These are phyloP conservation scores for Genyomyrus donnyi DNA, from an alignment of 2,113 vertebrate genomes.

Conservation along the genomic window DNA sequence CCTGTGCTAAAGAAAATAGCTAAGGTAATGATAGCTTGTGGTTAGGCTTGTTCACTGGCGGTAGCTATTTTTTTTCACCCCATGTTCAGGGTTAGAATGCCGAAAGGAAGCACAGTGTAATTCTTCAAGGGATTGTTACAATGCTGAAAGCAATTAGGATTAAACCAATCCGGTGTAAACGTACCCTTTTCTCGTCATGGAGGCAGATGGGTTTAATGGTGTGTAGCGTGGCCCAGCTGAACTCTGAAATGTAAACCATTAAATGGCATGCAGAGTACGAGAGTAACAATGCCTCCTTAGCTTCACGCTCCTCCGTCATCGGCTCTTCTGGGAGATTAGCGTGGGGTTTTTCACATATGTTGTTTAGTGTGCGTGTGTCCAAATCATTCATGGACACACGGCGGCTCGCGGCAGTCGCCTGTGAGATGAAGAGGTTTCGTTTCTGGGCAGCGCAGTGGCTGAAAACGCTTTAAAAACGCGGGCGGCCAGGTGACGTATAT, in stretches of 20 bases:
- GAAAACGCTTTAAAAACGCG: background rate
- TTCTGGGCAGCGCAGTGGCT: background rate
- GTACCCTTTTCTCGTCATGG: background rate
- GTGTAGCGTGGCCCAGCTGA: background rate
- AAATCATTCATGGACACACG: background rate
- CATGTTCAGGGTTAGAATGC: background rate
- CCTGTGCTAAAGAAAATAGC: constrained; percentile 33
- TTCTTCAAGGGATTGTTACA: constrained; percentile 20
- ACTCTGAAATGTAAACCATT: background rate
- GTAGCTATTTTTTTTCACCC: background rate
- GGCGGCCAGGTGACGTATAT: background rate
- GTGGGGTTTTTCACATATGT: background rate
- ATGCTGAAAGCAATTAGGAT: constrained; percentile 34
- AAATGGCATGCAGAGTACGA: background rate
- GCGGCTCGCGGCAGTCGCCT: background rate
- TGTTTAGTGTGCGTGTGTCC: background rate
- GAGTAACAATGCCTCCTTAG: background rate
- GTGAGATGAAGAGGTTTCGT: background rate
- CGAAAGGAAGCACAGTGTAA: constrained; percentile 5
- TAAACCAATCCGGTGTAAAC: constrained; percentile 23
- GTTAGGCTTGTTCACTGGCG: constrained; percentile 17
- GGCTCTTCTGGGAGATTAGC: background rate
- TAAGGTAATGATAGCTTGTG: constrained; percentile 37
- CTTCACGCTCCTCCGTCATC: background rate
- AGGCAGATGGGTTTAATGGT: background rate